Percentiles rank a stretch among this genome's conserved stretches.
Conservation (phyloP, 2,888 invertebrate species). For the Hydrotaea diabolus region DNA sequence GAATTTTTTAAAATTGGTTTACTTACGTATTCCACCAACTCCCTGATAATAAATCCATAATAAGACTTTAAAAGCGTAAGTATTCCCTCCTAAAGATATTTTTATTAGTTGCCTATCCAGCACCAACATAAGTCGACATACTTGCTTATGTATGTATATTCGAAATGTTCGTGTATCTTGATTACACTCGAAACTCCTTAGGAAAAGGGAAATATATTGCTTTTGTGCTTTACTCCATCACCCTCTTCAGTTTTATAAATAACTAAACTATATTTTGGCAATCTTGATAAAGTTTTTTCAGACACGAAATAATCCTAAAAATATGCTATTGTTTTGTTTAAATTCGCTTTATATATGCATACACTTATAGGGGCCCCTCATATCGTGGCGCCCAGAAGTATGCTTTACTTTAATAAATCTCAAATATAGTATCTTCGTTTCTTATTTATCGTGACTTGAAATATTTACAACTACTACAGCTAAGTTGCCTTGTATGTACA, state of each 20-base stretch:
- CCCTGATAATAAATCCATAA: too few relatives aligned
- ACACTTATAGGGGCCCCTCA: too few relatives aligned
- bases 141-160: not conserved
- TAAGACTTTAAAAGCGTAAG: not conserved
- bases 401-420: not conserved
- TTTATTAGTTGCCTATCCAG: not conserved
- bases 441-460: slow-evolving; percentile 25
- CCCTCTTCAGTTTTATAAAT: not conserved
- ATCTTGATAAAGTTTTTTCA: slow-evolving; percentile 7
- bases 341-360: too few relatives aligned
- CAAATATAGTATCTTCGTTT: slow-evolving; percentile 7
- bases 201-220: not conserved
- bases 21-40: too few relatives aligned
- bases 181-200: not conserved
- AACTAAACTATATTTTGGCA: not conserved
- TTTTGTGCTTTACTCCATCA: too few relatives aligned
- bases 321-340: not conserved
- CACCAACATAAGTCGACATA: not conserved
- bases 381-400: not conserved
- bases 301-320: not conserved
- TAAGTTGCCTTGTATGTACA: too few relatives aligned
- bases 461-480: slow-evolving; percentile 10
- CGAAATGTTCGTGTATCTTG: not conserved
- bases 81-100: not conserved
- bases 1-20: too few relatives aligned